phyloP scores from a whole-genome alignment of 2,797 vertebrate species.

The Thaleichthys pacificus region DNA sequence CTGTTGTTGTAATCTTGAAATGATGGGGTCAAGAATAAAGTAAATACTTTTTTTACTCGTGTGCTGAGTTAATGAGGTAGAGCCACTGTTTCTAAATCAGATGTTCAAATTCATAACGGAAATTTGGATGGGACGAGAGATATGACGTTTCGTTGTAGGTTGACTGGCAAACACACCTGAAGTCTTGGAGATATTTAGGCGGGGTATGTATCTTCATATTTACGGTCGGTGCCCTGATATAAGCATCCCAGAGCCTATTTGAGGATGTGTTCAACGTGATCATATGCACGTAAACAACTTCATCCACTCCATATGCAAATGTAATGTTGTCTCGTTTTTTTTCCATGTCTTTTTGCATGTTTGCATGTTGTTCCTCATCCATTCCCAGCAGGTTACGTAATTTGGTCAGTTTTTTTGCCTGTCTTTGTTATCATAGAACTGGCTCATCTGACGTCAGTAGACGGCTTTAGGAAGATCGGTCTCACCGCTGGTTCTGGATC shows the following conservation, averaged over 20 bases:
- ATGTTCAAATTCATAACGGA: not conserved
- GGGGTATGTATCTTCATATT: no score
- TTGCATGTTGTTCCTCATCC: not conserved
- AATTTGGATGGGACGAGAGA: not conserved
- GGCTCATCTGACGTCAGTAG: slow-evolving; percentile 55
- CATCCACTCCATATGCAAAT: not conserved
- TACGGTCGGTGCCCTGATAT: no score
- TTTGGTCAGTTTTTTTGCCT: not conserved
- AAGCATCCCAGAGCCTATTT: not conserved
- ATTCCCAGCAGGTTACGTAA: slow-evolving; percentile 46
- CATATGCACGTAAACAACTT: slow-evolving; percentile 24
- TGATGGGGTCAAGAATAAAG: slow-evolving; percentile 2
- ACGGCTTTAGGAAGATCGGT: slow-evolving; percentile 38
- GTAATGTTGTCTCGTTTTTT: not conserved
- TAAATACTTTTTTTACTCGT: not conserved
- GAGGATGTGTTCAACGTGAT: slow-evolving; percentile 44
- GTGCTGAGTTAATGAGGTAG: not conserved
- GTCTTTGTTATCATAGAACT: slow-evolving; percentile 41
- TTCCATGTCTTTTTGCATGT: not conserved
- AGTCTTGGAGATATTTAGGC: no score
- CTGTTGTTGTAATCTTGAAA: slow-evolving; percentile 8
- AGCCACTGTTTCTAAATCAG: not conserved
- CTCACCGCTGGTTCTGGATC: slow-evolving; percentile 27
- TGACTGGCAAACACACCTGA: no score
- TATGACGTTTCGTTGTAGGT: no score